phyloP scores from a whole-genome alignment of 2,888 invertebrate genomes.

The Limulus polyphemus region DNA sequence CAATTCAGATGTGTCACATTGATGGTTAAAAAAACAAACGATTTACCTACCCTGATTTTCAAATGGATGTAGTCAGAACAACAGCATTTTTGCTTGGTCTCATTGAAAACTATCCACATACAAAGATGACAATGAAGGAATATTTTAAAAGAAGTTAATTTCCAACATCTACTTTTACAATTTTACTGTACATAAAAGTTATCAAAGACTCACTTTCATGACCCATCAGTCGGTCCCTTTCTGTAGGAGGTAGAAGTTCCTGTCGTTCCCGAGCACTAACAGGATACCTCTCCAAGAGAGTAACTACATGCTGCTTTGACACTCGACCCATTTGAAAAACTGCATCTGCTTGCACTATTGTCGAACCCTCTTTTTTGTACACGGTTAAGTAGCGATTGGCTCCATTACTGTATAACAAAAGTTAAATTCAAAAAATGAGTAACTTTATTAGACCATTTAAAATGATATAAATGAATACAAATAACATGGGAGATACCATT shows the following conservation, averaged over 20 bases:
- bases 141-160: too few relatives aligned
- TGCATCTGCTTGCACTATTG: conserved; percentile 53
- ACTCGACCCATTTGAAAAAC: conserved; percentile 50
- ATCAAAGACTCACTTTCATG: conserved; percentile 15
- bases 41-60: too few relatives aligned
- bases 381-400: conserved; percentile 54
- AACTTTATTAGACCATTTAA: conserved; percentile 2
- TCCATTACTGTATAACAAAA: conserved; percentile 42
- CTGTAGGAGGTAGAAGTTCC: conserved; percentile 51
- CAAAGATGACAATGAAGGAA: too few relatives aligned
- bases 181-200: conserved; percentile 31
- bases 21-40: too few relatives aligned
- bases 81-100: too few relatives aligned
- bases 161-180: too few relatives aligned
- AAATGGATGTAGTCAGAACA: too few relatives aligned
- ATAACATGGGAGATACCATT: neutral
- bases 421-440: conserved; percentile 1
- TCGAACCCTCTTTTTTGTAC: conserved; percentile 54
- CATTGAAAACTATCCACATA: too few relatives aligned
- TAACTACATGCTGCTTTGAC: conserved; percentile 50
- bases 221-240: conserved; percentile 45
- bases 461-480: conserved; percentile 12
- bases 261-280: conserved; percentile 56
- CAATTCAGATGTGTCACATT: too few relatives aligned
- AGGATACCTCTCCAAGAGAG: conserved; percentile 52